Evolutionary conservation across 2,113 vertebrate species (phyloP).

Genomic region (Nothocercus julius): DNA sequence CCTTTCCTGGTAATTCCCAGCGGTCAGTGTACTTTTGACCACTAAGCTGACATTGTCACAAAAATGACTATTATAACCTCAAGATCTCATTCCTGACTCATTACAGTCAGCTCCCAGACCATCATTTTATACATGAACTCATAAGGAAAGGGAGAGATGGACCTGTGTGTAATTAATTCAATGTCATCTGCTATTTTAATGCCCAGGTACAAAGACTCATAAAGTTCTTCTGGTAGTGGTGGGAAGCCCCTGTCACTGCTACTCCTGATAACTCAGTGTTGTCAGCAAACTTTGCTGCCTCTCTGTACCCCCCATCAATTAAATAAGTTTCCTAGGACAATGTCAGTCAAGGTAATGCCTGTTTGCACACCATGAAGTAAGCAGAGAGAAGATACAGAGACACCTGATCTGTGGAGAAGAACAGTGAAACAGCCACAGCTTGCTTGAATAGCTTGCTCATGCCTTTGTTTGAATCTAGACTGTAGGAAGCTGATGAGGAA

Average conservation of each 20-base stretch:
- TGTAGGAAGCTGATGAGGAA: not conserved
- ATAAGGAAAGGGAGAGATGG: not conserved
- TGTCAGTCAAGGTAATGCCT: not conserved
- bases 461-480: slow-evolving; percentile 33
- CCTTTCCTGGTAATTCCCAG: not conserved
- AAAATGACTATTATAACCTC: not conserved
- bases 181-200: not conserved
- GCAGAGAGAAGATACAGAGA: not conserved
- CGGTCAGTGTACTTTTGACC: not conserved
- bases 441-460: slow-evolving; percentile 36
- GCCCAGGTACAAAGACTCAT: not conserved
- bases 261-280: not conserved
- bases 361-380: not conserved
- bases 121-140: not conserved
- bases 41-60: not conserved
- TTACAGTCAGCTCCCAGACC: not conserved
- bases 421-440: slow-evolving; percentile 3
- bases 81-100: not conserved
- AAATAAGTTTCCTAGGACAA: not conserved
- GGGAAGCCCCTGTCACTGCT: not conserved
- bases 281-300: not conserved
- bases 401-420: not conserved
- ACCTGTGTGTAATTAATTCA: not conserved
- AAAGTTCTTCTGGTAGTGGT: not conserved
- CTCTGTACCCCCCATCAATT: not conserved